These are phyloP conservation scores for Boloria selene DNA, from an alignment of 2,888 invertebrate genomes.

Conservation along the genomic window DNA sequence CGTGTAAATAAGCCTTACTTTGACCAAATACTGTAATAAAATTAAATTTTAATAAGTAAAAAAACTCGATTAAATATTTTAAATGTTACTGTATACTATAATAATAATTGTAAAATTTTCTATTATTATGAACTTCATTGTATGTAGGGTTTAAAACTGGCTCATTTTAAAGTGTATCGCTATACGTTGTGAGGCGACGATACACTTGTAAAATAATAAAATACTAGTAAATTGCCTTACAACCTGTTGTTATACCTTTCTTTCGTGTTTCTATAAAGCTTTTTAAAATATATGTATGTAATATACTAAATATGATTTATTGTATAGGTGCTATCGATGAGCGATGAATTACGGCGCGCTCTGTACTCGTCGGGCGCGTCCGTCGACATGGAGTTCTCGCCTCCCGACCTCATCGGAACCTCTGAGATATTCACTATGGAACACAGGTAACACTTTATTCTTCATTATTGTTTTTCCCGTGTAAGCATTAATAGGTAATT, in stretches of 20 bases:
- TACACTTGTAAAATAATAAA: conserved; percentile 13
- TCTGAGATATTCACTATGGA: conserved; percentile 96
- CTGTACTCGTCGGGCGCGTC: conserved; percentile 89
- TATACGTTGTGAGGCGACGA: conserved; percentile 30
- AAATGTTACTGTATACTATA: background rate
- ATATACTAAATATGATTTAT: background rate
- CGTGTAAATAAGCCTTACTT: no score
- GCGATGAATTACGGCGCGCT: conserved; percentile 94
- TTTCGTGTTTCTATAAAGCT: conserved; percentile 1
- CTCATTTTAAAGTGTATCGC: conserved; percentile 33
- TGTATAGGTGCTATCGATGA: conserved; percentile 93
- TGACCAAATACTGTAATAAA: no score
- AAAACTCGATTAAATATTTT: no score
- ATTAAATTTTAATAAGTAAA: no score
- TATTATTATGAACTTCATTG: background rate
- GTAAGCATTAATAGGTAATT: no score
- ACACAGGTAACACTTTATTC: conserved; percentile 82
- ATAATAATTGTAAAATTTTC: background rate
- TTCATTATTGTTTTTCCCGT: background rate
- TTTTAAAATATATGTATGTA: background rate
- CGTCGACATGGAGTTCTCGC: conserved; percentile 91
- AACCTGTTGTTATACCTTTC: background rate
- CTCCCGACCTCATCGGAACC: conserved; percentile 94
- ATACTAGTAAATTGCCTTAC: background rate
- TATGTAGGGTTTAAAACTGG: conserved; percentile 33